These are phyloP conservation scores for Caranx ignobilis DNA, from an alignment of 2,113 vertebrate genomes.

Conservation along the genomic window DNA sequence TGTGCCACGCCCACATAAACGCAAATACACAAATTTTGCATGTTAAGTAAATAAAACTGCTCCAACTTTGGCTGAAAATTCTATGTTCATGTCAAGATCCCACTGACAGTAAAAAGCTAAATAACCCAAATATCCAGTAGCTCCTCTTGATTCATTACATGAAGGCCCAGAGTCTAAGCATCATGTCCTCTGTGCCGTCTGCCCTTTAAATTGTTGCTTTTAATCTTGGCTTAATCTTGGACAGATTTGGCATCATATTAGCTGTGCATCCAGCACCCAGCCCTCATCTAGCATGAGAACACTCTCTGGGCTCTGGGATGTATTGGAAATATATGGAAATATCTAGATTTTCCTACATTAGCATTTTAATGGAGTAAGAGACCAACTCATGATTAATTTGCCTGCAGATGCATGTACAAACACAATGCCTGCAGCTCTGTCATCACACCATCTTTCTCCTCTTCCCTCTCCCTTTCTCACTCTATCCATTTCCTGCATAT, in stretches of 20 bases:
- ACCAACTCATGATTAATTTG: slow-evolving; percentile 77
- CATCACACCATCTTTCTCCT: slow-evolving; percentile 63
- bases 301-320: slow-evolving; percentile 65
- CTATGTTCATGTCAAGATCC: not conserved
- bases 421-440: slow-evolving; percentile 66
- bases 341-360: slow-evolving; percentile 80
- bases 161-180: not conserved
- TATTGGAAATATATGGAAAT: slow-evolving; percentile 75
- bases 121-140: not conserved
- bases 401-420: slow-evolving; percentile 77
- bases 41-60: not conserved
- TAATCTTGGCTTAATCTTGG: slow-evolving; percentile 48
- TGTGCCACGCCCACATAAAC: not conserved
- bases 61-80: not conserved
- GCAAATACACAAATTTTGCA: not conserved
- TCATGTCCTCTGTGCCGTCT: not conserved
- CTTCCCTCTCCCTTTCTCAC: slow-evolving; percentile 33
- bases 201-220: slow-evolving; percentile 34
- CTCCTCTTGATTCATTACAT: slow-evolving; percentile 5
- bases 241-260: slow-evolving; percentile 51
- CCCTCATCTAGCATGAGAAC: slow-evolving; percentile 65
- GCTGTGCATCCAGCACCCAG: slow-evolving; percentile 42
- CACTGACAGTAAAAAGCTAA: not conserved
- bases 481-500: slow-evolving; percentile 60
- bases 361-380: slow-evolving; percentile 83